Base-by-base conservation (phyloP, 2,113 vertebrate species). In the Leuciscus idus region DNA sequence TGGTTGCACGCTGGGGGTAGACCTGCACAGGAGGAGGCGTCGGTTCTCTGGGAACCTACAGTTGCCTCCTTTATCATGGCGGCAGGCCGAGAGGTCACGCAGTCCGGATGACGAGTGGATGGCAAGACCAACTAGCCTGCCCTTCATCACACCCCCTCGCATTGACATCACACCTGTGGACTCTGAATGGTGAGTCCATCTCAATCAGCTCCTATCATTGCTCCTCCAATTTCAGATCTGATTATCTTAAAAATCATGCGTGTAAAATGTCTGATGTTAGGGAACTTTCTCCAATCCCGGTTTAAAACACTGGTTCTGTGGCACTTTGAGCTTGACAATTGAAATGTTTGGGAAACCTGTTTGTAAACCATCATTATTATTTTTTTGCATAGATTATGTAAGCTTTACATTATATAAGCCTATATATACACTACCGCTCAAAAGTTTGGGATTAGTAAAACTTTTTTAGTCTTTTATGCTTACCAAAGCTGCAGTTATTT, bases 121-220 rank as follows among this genome's bases (percentile, higher is more conserved):
- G 70, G 90, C 94, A 26, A 93, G 98, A 57, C 98, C 98, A 0
- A 99, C 98, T 7, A 97, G 97, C 0, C 94, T 99, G 78, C 96
- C 97, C 5, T 93, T 99, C 81, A 84, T 94, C 12, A 92, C 94
- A 0, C 97, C 96, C 2, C 98, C 98, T 6, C 96, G 96, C 85
- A 99, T 99, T 21, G 96, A 97, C 17, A 98, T 99, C 90, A 99
- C 98, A 1, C 90, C 96, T 0, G 98, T 96, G 23, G 96, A 97
- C 92, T 95, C 96, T 0, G 98, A 98, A 79, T 94, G 96, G 98
- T 99, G 86, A 93, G 96, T 93, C 17, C 28, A 21, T 62, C 21
- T 43, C 8, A 9, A 64, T 50, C 61, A 86, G 39, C 17, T 12
- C 10, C 2, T 59, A 9, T 36, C 39, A 57, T 72, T 68, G 82